Evolutionary conservation across 2,888 invertebrate genomes (phyloP).

Genomic region (Seladonia tumulorum): DNA sequence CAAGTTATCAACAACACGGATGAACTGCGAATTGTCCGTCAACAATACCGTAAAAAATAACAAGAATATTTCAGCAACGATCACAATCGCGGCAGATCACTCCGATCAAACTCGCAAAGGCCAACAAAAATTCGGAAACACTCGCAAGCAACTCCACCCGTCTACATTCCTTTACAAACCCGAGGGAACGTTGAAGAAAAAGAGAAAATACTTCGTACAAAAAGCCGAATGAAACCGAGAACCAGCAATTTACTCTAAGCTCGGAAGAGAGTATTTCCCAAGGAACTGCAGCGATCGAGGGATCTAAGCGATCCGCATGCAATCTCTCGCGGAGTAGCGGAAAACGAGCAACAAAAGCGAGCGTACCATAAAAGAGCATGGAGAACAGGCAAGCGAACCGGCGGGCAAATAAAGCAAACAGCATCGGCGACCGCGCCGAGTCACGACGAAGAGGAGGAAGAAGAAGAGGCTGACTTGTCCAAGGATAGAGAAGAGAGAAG

Average conservation of each 20-base stretch:
- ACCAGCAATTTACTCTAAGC: not conserved
- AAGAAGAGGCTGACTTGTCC: not conserved
- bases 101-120: not conserved
- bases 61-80: not conserved
- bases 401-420: constrained; percentile 10
- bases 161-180: not conserved
- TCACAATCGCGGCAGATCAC: not conserved
- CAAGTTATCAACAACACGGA: not conserved
- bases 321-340: not conserved
- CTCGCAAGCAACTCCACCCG: not conserved
- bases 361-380: not conserved
- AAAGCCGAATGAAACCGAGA: not conserved
- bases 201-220: not conserved
- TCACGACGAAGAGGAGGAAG: not conserved
- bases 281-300: not conserved
- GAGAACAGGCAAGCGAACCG: not conserved
- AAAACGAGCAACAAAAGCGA: not conserved
- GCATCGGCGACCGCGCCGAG: not conserved
- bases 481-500: not conserved
- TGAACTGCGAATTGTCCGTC: not conserved
- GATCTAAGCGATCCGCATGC: constrained; percentile 11
- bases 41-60: not conserved
- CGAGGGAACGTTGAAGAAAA: not conserved
- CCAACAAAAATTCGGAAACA: not conserved
- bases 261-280: not conserved